Base-by-base conservation (phyloP, 2,113 vertebrate species). In the Trichechus manatus region DNA sequence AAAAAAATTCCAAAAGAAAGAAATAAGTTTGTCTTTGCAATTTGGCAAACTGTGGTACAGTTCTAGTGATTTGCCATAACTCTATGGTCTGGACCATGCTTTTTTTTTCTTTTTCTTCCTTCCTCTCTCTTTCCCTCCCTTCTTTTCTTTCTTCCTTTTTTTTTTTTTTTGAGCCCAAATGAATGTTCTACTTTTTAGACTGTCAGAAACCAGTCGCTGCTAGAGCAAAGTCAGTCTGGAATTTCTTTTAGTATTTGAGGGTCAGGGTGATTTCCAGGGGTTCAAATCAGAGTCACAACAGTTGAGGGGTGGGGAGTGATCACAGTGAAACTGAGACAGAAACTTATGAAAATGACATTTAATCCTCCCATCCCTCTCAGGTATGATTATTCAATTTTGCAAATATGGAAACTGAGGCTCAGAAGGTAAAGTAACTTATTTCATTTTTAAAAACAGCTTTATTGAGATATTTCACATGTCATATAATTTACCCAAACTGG, bases 71-170 rank as follows among this genome's bases (percentile, higher is more conserved):
- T 81, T 74, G 33, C 27, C 53, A 2, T 6, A 84, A 33, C 22
- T 78, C 27, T 47, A 1, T 78, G 25, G 10, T 74, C 31, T 88
- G 33, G 6, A 27, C 7, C 15, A 11, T n/a, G 5, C 0, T 1
- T n/a, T 44, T 27, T 83, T 42, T 19, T n/a, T 13, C 3, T 70
- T 5, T 47, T 44, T 0, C 20, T 9, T 20, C 3, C 9, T 53
- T 3, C 3, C 63, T 5, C 33, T 25, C 1, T 33, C 9, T 11
- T 1, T 4, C 4, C 0, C 14, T 44, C 4, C 9, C 3, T n/a
- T 25, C 25, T 11, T 64, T 25, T 9, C 44, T 39, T 17, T 44
- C 39, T 50, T 29, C 20, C 17, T 44, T 50, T 72, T 50, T 29
- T n/a, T 42, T 39, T 61, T 50, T 63, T 70, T 72, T 36, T 36